These are phyloP conservation scores for Cavia aperea DNA, from an alignment of 2,113 vertebrate species.

Conservation along the genomic window DNA sequence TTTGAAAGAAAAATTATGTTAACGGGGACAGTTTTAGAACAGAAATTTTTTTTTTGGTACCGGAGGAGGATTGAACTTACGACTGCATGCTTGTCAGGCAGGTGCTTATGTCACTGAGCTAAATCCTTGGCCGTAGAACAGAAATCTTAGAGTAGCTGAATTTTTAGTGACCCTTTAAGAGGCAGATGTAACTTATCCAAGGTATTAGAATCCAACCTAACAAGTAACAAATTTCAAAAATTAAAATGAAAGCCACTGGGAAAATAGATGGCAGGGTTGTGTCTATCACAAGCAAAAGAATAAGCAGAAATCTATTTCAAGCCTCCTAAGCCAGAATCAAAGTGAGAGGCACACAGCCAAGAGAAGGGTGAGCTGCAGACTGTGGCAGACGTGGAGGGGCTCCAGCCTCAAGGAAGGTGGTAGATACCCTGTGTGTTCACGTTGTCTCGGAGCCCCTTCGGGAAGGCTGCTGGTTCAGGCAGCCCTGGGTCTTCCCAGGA, in stretches of 20 bases:
- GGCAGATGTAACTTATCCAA: conserved; percentile 33
- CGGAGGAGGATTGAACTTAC: no score
- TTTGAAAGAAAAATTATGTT: conserved; percentile 33
- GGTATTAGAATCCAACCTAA: conserved; percentile 52
- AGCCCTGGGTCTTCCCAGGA: neutral
- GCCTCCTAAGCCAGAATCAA: conserved; percentile 33
- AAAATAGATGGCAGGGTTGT: conserved; percentile 44
- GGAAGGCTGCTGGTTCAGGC: neutral
- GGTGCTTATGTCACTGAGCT: no score
- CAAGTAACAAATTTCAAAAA: conserved; percentile 55
- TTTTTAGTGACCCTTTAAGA: conserved; percentile 40
- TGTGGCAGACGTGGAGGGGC: neutral
- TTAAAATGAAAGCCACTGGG: conserved; percentile 54
- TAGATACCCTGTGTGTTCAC: neutral
- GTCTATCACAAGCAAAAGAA: conserved; percentile 29
- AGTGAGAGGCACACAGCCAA: neutral
- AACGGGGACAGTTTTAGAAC: conserved; percentile 16
- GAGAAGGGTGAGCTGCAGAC: conserved; percentile 13
- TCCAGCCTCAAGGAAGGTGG: neutral
- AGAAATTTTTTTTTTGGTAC: neutral
- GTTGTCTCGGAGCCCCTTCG: neutral
- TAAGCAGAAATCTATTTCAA: conserved; percentile 9
- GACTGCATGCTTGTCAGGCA: no score
- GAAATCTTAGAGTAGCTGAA: neutral
- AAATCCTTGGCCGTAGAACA: neutral